Evolutionary conservation across 2,888 invertebrate genomes (phyloP).

Genomic region (Caenorhabditis becei): DNA sequence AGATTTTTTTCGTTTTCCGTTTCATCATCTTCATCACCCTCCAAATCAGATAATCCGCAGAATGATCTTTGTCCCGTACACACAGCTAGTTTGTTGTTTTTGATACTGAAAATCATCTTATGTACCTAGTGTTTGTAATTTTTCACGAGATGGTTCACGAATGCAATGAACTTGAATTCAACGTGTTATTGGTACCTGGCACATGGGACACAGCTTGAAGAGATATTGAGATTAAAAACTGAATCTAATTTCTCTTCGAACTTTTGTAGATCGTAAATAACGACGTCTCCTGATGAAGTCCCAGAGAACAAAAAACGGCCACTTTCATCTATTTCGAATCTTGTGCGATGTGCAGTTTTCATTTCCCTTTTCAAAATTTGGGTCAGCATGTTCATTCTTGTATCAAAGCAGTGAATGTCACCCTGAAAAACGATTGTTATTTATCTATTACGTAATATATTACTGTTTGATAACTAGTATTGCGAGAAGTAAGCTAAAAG

Average conservation of each 20-base stretch:
- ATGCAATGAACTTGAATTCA: too few species aligned
- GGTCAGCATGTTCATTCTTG: slow-evolving; percentile 41
- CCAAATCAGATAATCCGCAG: slow-evolving; percentile 12
- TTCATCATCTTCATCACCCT: slow-evolving; percentile 2
- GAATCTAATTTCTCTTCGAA: slow-evolving; percentile 30
- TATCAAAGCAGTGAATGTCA: slow-evolving; percentile 58
- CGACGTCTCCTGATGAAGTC: slow-evolving; percentile 50
- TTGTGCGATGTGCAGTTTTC: slow-evolving; percentile 21
- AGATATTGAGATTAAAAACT: slow-evolving; percentile 3
- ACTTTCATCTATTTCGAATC: slow-evolving; percentile 47
- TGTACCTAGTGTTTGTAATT: not conserved
- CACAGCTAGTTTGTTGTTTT: slow-evolving; percentile 5
- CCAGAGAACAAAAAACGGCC: slow-evolving; percentile 39
- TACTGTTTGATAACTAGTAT: not conserved
- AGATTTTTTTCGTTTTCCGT: slow-evolving; percentile 18
- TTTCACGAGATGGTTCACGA: not conserved
- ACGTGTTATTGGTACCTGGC: slow-evolving; percentile 18
- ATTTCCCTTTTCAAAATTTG: slow-evolving; percentile 55
- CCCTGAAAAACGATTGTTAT: slow-evolving; percentile 52
- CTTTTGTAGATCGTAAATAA: slow-evolving; percentile 35
- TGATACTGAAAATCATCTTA: slow-evolving; percentile 4
- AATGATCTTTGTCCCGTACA: slow-evolving; percentile 48
- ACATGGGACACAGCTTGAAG: slow-evolving; percentile 48
- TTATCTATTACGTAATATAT: not conserved
- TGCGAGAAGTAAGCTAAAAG: too few species aligned